Conservation (phyloP, 2,797 vertebrate species). For the Pseudochirops cupreus region DNA sequence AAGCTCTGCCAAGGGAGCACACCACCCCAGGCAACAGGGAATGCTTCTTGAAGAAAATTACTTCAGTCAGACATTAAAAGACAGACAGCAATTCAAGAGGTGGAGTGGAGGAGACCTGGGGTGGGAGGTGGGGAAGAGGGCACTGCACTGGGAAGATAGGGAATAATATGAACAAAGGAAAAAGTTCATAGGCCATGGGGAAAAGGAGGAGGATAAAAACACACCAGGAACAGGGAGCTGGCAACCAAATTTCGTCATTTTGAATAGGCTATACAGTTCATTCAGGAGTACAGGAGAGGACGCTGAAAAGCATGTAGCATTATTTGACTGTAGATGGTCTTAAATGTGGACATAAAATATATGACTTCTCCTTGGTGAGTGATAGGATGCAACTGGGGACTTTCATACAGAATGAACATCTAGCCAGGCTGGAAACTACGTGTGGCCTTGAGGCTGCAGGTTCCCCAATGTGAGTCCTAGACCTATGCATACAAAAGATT, state of each 20-base stretch:
- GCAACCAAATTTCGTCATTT: background rate
- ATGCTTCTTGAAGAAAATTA: background rate
- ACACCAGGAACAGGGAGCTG: background rate
- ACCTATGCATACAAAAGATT: background rate
- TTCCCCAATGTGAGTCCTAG: background rate
- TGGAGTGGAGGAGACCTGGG: background rate
- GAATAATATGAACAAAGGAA: background rate
- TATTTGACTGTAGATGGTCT: background rate
- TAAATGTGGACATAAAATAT: background rate
- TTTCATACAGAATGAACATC: background rate
- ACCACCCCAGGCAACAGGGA: background rate
- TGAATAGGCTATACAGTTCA: background rate
- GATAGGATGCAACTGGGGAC: background rate
- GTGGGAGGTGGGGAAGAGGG: background rate
- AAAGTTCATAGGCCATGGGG: background rate
- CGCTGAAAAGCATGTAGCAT: background rate
- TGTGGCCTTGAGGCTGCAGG: no score
- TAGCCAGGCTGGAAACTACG: background rate
- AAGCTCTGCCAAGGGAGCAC: no score
- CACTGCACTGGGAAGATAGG: background rate
- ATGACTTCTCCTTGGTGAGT: background rate
- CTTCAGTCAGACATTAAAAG: background rate
- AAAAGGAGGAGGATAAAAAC: background rate
- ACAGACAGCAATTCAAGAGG: background rate
- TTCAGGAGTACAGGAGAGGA: background rate